phyloP scores from a whole-genome alignment of 1,140 invertebrate genomes.

The Lucilia cuprina region DNA sequence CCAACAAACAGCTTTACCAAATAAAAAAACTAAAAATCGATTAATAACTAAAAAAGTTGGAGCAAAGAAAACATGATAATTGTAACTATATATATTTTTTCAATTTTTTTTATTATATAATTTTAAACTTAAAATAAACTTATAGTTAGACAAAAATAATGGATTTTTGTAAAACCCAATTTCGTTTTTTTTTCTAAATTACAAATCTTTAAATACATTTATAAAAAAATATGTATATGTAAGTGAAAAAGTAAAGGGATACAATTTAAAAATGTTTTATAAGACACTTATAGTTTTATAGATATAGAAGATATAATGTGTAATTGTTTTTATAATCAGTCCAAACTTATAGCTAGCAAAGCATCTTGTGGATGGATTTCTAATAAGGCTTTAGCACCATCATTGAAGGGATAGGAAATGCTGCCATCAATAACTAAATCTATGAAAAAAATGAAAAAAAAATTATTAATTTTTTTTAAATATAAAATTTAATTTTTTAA shows the following conservation, averaged over 20 bases:
- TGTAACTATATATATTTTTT: background rate
- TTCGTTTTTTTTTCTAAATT: background rate
- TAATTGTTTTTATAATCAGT: conserved; percentile 48
- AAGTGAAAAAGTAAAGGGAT: background rate
- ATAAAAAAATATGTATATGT: background rate
- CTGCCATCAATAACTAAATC: conserved; percentile 96
- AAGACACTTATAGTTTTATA: background rate
- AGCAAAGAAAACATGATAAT: no score
- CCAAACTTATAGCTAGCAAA: conserved; percentile 80
- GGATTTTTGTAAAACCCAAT: background rate
- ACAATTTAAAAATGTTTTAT: background rate
- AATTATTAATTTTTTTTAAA: background rate
- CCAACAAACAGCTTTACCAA: background rate
- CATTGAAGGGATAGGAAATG: conserved; percentile 92
- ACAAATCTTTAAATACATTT: background rate
- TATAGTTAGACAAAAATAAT: background rate
- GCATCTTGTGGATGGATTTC: conserved; percentile 88
- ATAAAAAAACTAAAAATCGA: conserved; percentile 9
- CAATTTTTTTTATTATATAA: background rate
- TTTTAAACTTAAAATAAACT: background rate
- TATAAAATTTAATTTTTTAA: no score
- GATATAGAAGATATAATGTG: background rate
- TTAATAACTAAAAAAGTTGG: background rate
- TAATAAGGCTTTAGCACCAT: conserved; percentile 85
- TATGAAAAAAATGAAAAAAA: conserved; percentile 44